Evolutionary conservation across 2,797 vertebrate genomes (phyloP), one percentile per base, ranked within the genome.

Genomic region (Halcyon smyrnensis): DNA sequence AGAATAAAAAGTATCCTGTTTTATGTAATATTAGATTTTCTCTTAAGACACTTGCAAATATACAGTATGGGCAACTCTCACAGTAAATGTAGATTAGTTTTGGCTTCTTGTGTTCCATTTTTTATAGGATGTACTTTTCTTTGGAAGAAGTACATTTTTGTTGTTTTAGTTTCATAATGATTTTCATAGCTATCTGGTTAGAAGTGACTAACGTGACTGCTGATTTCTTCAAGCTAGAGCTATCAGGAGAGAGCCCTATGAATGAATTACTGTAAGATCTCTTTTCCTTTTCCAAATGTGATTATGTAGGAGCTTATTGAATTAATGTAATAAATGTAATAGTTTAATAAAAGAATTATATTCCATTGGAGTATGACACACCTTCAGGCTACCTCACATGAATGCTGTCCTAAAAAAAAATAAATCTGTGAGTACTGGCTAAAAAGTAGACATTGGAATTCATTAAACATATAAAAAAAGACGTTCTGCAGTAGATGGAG

Each of bases 341-440:
- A 59, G 62, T 83, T 94, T 83, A 89, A 75, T 90, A 48, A 46
- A 87, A 81, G 14, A 54, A 81, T 41, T 85, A 1, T 85, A 8
- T 75, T 83, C 45, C 27, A 9, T 8, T 87, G 64, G 46, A 81
- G 27, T 75, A 36, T 81, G 67, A 78, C 73, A 70, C 59, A 81
- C 69, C 93, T 94, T 63, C 41, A 71, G 82, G 78, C 79, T 92
- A 46, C 54, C 57, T 80, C 37, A 16, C 64, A 59, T 54, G 70
- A 82, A 89, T 68, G 51, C 13, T n/a, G 8, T 41, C 53, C 63
- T 71, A 63, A 94, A 65, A 94, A 65, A 94, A 76, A 23, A 8
- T 36, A 46, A 46, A 48, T 50, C 36, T 53, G 6, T 46, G 82
- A 54, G 15, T 5, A 2, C 24, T 59, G 37, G 15, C 57, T 84